Evolutionary conservation across 2,797 vertebrate species (phyloP).

Genomic region (Triplophysa bombifrons): DNA sequence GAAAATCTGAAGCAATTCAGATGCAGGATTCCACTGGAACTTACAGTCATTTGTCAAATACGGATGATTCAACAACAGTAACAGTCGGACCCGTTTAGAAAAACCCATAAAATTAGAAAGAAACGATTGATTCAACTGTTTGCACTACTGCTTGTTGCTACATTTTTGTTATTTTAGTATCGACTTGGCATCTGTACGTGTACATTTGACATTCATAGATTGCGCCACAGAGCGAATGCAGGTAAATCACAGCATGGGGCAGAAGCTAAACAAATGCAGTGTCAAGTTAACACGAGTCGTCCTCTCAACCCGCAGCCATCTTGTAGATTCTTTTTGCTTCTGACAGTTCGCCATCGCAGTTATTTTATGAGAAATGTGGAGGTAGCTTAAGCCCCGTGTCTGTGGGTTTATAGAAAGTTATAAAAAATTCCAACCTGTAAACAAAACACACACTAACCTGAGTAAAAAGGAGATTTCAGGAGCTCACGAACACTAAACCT

Average conservation of each 20-base stretch:
- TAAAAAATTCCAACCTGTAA: slow-evolving; percentile 7
- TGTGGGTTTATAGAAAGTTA: slow-evolving; percentile 24
- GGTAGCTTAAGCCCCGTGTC: not conserved
- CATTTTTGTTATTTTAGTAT: not conserved
- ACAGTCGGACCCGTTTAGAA: not conserved
- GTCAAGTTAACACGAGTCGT: not conserved
- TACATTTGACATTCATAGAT: not conserved
- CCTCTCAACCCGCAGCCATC: slow-evolving; percentile 28
- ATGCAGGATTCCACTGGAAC: not conserved
- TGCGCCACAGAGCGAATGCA: not conserved
- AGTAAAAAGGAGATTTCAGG: slow-evolving; percentile 40
- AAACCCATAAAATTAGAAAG: not conserved
- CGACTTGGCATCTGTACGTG: not conserved
- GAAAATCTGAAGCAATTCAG: not conserved
- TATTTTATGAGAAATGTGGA: slow-evolving; percentile 4
- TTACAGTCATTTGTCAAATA: not conserved
- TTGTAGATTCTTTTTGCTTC: slow-evolving; percentile 23
- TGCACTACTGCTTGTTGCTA: not conserved
- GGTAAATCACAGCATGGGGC: slow-evolving; percentile 13
- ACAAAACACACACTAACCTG: slow-evolving; percentile 26
- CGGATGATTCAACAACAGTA: not conserved
- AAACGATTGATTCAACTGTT: not conserved
- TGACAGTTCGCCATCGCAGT: slow-evolving; percentile 23
- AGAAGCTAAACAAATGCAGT: slow-evolving; percentile 10
- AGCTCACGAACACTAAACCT: slow-evolving; percentile 42